phyloP scores from a whole-genome alignment of 2,888 invertebrate genomes.

The Pseudanteris insignis region DNA sequence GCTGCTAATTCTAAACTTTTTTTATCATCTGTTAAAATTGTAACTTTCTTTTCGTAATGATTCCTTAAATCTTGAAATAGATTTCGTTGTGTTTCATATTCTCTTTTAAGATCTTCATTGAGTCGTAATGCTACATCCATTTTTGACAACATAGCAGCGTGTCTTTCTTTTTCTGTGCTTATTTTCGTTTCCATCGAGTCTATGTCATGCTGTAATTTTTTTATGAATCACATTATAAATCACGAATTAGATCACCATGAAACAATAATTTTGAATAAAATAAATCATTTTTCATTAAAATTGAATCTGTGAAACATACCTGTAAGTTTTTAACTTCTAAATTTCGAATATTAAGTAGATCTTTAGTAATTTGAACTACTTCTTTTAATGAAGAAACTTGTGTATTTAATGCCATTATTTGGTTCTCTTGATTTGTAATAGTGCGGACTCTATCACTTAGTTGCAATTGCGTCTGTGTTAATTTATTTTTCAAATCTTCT shows the following conservation, averaged over 20 bases:
- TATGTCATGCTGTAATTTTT: slow-evolving; percentile 71
- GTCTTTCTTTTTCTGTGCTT: slow-evolving; percentile 77
- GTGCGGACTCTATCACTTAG: slow-evolving; percentile 55
- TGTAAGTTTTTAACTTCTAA: slow-evolving; percentile 81
- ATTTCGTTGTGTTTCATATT: slow-evolving; percentile 80
- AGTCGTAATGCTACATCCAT: slow-evolving; percentile 77
- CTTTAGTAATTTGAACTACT: slow-evolving; percentile 83
- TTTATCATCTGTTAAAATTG: slow-evolving; percentile 70
- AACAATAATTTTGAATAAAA: too few relatives aligned
- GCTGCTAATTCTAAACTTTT: slow-evolving; percentile 23
- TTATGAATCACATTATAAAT: too few relatives aligned
- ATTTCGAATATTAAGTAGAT: slow-evolving; percentile 80
- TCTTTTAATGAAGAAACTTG: slow-evolving; percentile 83
- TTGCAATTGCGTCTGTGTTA: slow-evolving; percentile 54
- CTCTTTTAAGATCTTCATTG: slow-evolving; percentile 79
- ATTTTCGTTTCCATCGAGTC: slow-evolving; percentile 76
- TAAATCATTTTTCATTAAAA: too few relatives aligned
- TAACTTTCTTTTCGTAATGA: slow-evolving; percentile 76
- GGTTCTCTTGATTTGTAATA: slow-evolving; percentile 75
- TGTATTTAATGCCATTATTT: slow-evolving; percentile 76
- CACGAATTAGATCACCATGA: too few relatives aligned
- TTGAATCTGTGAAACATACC: too few relatives aligned
- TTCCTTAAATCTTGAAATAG: slow-evolving; percentile 76
- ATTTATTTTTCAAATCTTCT: slow-evolving; percentile 53
- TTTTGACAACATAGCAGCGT: slow-evolving; percentile 75